Conservation (phyloP, 2,113 vertebrate genomes). For the Trachemys scripta region DNA sequence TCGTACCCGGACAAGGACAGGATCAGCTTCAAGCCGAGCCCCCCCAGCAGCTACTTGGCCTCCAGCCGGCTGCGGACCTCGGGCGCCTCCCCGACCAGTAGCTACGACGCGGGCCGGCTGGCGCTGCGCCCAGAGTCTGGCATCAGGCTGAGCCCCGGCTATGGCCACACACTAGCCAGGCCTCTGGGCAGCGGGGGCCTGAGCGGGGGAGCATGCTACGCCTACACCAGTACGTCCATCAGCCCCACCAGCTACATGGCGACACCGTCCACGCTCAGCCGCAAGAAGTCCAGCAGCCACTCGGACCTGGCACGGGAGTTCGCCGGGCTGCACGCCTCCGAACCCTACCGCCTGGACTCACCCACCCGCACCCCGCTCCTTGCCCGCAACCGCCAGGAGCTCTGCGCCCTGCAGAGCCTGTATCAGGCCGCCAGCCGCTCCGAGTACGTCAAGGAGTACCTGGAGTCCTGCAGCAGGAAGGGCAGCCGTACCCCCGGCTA, state of each 20-base stretch:
- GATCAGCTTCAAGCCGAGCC: slow-evolving; percentile 81
- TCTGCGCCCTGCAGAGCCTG: slow-evolving; percentile 69
- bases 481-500: slow-evolving; percentile 13
- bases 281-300: slow-evolving; percentile 91
- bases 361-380: slow-evolving; percentile 41
- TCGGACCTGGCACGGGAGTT: slow-evolving; percentile 91
- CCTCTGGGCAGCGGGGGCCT: slow-evolving; percentile 81
- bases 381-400: slow-evolving; percentile 62
- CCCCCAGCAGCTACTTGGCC: slow-evolving; percentile 83
- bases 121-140: slow-evolving; percentile 82
- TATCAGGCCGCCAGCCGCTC: slow-evolving; percentile 72
- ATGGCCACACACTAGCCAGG: slow-evolving; percentile 79
- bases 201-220: slow-evolving; percentile 72
- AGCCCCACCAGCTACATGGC: slow-evolving; percentile 81
- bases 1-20: slow-evolving; percentile 86
- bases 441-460: slow-evolving; percentile 70
- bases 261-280: slow-evolving; percentile 79
- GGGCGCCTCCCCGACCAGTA: slow-evolving; percentile 80
- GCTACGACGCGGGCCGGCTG: slow-evolving; percentile 81
- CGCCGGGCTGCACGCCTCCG: slow-evolving; percentile 82
- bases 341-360: slow-evolving; percentile 67
- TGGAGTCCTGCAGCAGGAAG: slow-evolving; percentile 73
- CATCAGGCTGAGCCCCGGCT: slow-evolving; percentile 79
- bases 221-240: slow-evolving; percentile 51
- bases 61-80: slow-evolving; percentile 76